Base-by-base conservation (phyloP, 2,113 vertebrate species). In the Picathartes gymnocephalus region DNA sequence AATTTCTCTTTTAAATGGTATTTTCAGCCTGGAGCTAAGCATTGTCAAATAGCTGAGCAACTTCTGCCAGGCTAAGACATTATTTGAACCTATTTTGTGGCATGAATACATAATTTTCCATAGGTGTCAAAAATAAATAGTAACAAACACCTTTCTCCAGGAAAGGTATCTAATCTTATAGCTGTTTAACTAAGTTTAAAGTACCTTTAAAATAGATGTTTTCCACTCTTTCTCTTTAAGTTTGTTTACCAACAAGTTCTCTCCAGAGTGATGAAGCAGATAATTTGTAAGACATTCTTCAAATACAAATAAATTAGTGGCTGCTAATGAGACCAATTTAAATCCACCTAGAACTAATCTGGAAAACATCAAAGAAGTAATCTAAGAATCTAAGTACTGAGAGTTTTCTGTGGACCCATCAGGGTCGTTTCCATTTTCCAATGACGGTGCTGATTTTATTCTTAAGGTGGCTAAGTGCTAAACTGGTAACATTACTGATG, bases 241-340 rank as follows among this genome's bases (percentile, higher is more conserved):
- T 81, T 84, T 79, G n/a, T 86, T 94, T 57, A 50, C 10, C 50
- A 31, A 57, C 48, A 95, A 80, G 58, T 69, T 31, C 3, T 84
- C 57, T 76, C 65, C 54, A 92, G n/a, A 61, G 1, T 21, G 28
- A 92, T 81, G 66, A 95, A 92, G 47, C 24, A 73, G 76, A 54
- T 79, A 80, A 95, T 96, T 91, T 89, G 22, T 48, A 35, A 95
- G 50, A 86, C 15, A 47, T 82, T 87, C 57, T 77, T 90, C 45
- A 81, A 92, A 83, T 84, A 90, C 7, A 91, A 96, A 91, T 88
- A 93, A 93, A 93, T 88, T 50, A 90, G 47, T 56, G 37, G 27
- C 30, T 15, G 21, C 31, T 83, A 64, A 92, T 77, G n/a, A 81
- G 33, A 93, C 17, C 47, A 85, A 70, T 35, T 79, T 68, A 82